phyloP scores from a whole-genome alignment of 2,113 vertebrate genomes.

The Haplochromis vanheusdeni region DNA sequence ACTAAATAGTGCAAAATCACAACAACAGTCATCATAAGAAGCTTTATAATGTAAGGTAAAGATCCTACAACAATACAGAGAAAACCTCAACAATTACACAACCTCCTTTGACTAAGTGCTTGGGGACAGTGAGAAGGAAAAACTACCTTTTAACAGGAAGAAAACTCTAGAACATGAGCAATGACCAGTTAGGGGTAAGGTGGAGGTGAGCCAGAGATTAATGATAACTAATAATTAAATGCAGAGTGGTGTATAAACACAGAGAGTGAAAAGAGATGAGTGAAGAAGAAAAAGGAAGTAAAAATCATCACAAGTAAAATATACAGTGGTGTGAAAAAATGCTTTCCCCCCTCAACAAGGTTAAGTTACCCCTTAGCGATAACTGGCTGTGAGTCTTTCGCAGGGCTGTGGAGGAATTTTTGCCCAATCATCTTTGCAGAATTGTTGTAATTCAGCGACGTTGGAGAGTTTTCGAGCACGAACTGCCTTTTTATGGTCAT shows the following conservation, averaged over 20 bases:
- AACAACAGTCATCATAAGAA: neutral
- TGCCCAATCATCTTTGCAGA: neutral
- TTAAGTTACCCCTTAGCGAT: rapidly evolving
- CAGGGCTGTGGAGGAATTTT: neutral
- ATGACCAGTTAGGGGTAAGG: neutral
- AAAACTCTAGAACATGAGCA: neutral
- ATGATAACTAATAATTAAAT: neutral
- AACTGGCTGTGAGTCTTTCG: neutral
- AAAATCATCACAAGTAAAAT: rapidly evolving
- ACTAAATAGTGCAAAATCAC: neutral
- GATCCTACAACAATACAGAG: neutral
- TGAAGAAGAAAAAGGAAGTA: neutral
- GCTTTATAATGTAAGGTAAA: neutral
- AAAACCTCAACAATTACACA: neutral
- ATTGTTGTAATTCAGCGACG: rapidly evolving
- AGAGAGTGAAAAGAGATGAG: neutral
- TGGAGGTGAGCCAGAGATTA: neutral
- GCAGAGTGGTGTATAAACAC: rapidly evolving
- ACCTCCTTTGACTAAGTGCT: neutral
- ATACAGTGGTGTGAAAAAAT: neutral
- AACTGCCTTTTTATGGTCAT: rapidly evolving
- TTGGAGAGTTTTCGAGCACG: rapidly evolving
- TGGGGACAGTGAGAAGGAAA: neutral
- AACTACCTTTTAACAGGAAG: neutral
- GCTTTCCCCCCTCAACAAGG: neutral